Conservation (phyloP, 2,888 invertebrate genomes). For the Thymelicus lineola region DNA sequence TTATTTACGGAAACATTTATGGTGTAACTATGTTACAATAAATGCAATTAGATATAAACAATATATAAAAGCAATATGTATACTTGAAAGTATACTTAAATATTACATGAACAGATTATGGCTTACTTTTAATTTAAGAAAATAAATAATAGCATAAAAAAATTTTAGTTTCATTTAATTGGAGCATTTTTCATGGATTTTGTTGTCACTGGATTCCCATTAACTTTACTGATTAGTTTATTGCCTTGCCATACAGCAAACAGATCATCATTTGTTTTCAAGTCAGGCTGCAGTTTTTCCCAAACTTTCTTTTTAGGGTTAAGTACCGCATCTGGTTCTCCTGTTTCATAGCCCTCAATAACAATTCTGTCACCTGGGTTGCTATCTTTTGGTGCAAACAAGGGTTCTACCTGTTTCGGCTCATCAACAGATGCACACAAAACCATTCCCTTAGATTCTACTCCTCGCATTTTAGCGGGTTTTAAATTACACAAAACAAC, state of each 20-base stretch:
- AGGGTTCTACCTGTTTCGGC: constrained; percentile 93
- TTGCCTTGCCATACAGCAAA: constrained; percentile 95
- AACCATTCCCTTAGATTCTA: constrained; percentile 97
- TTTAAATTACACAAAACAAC: constrained; percentile 98
- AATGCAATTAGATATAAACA: not conserved
- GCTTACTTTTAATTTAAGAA: constrained; percentile 38
- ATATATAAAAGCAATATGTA: not conserved
- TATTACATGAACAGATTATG: constrained; percentile 35
- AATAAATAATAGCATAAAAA: constrained; percentile 12
- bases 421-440: constrained; percentile 94
- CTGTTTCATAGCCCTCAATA: constrained; percentile 92
- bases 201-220: constrained; percentile 90
- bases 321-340: constrained; percentile 92
- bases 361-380: constrained; percentile 93
- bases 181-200: constrained; percentile 92
- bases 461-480: constrained; percentile 97
- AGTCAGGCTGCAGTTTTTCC: constrained; percentile 94
- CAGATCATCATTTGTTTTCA: constrained; percentile 89
- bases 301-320: constrained; percentile 99
- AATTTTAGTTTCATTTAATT: constrained; percentile 87
- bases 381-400: constrained; percentile 90
- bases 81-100: not conserved
- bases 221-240: constrained; percentile 88
- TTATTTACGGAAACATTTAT: constrained; percentile 5
- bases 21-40: constrained; percentile 6